phyloP scores from a whole-genome alignment of 2,888 invertebrate genomes.

The Trypoxylon attenuatum region DNA sequence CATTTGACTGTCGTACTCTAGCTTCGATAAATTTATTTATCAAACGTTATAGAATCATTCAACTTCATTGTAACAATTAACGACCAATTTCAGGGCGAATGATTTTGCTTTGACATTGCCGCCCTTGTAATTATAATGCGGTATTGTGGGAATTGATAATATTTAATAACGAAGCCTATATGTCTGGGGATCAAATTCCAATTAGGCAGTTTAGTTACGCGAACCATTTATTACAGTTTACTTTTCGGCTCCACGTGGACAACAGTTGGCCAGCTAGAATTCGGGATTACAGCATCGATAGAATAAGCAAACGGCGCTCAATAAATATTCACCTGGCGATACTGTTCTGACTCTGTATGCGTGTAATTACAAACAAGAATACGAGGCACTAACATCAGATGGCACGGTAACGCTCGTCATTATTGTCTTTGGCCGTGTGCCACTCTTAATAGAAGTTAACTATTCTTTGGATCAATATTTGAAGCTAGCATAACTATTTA shows the following conservation, averaged over 20 bases:
- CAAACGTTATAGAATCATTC: no score
- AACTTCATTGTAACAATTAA: background rate
- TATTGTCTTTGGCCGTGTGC: slow-evolving; percentile 45
- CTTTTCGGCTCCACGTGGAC: background rate
- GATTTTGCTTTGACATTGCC: no score
- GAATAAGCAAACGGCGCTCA: slow-evolving; percentile 35
- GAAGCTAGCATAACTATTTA: slow-evolving; percentile 2
- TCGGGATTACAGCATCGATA: slow-evolving; percentile 16
- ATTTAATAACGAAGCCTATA: no score
- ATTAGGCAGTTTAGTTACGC: no score
- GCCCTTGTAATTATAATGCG: no score
- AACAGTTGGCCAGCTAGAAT: no score
- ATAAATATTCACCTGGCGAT: slow-evolving; percentile 41
- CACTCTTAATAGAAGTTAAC: slow-evolving; percentile 40
- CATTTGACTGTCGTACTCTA: no score
- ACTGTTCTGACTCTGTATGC: slow-evolving; percentile 21
- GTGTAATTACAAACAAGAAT: slow-evolving; percentile 37
- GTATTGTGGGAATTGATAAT: no score
- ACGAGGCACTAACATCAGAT: slow-evolving; percentile 40
- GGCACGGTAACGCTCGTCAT: slow-evolving; percentile 37
- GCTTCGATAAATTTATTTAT: no score
- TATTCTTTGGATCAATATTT: slow-evolving; percentile 35
- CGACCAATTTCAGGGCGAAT: slow-evolving; percentile 11
- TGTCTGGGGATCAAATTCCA: background rate
- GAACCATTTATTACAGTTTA: no score